Evolutionary conservation across 2,888 invertebrate species (phyloP).

Genomic region (Pollenia griseotomentosa): DNA sequence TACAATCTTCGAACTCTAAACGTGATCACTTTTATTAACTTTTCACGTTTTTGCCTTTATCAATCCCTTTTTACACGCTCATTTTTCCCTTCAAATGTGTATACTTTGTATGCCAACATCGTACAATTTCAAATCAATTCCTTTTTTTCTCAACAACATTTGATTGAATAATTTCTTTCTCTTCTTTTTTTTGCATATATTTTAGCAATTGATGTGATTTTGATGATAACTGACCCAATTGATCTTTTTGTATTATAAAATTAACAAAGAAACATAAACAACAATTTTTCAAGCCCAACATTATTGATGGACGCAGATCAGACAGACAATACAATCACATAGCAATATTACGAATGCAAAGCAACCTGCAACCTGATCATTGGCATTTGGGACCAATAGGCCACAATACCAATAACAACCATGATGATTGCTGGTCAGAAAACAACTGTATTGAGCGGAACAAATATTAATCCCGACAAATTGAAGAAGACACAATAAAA

Average conservation of each 20-base stretch:
- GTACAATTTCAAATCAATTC: constrained; percentile 1
- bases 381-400: constrained; percentile 28
- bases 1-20: background rate
- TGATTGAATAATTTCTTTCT: constrained; percentile 57
- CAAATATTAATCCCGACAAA: constrained; percentile 51
- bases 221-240: constrained; percentile 63
- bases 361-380: constrained; percentile 35
- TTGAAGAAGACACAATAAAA: constrained; percentile 32
- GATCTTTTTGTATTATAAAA: constrained; percentile 56
- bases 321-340: constrained; percentile 12
- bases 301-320: constrained; percentile 34
- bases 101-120: constrained; percentile 35
- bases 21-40: constrained; percentile 26
- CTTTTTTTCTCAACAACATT: constrained; percentile 37
- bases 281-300: constrained; percentile 35
- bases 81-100: background rate
- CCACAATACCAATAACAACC: constrained; percentile 37
- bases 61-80: background rate
- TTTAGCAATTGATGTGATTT: constrained; percentile 53
- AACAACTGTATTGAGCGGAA: constrained; percentile 46
- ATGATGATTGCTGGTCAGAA: background rate
- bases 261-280: constrained; percentile 47
- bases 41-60: constrained; percentile 31
- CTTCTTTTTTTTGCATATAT: background rate
- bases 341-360: constrained; percentile 14